Base-by-base conservation (phyloP, 2,113 vertebrate genomes). In the Orcinus orca region DNA sequence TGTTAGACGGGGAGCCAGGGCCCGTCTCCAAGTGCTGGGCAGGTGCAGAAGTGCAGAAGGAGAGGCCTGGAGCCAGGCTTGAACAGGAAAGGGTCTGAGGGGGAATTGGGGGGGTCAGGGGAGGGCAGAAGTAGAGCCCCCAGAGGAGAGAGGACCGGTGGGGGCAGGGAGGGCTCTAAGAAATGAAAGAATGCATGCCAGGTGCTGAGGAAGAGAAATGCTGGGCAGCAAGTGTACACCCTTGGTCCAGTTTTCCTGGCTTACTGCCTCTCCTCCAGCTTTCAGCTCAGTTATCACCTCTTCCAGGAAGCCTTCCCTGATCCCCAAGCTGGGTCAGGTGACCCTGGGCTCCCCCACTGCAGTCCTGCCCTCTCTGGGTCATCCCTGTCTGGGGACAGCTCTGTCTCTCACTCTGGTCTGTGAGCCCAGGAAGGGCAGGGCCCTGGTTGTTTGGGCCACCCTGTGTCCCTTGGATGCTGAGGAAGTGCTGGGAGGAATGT, bases 221-320 rank as follows among this genome's bases (percentile, higher is more conserved):
- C 25, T 13, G 63, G 47, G 84, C 21, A 17, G 41, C 53, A 17
- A 67, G 36, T 29, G 36, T 5, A 4, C 12, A 58, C 33, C 53
- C 36, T 20, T 1, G 3, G 14, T 74, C 76, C 74, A 14, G 21
- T n/a, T 38, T 80, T 65, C 71, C 76, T 23, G 60, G 36, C 25
- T 88, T 38, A 2, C 41, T 58, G 60, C 20, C 44, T 26, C 53
- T 73, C 67, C 58, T 58, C 36, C 79, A 17, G 36, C 44, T 87
- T 50, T 80, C 73, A 44, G 26, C 44, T 83, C 58, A 36, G 60
- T 36, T 74, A 31, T 31, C 80, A 63, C 77, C 80, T 94, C 74
- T 62, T 93, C 67, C 92, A 87, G 38, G 92, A 79, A 79, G 86
- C 62, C 53, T 79, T 38, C 67, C 21, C 3, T 65, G 68, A 65